These are phyloP conservation scores for Meles meles DNA, from an alignment of 2,113 vertebrate genomes.

Conservation along the genomic window DNA sequence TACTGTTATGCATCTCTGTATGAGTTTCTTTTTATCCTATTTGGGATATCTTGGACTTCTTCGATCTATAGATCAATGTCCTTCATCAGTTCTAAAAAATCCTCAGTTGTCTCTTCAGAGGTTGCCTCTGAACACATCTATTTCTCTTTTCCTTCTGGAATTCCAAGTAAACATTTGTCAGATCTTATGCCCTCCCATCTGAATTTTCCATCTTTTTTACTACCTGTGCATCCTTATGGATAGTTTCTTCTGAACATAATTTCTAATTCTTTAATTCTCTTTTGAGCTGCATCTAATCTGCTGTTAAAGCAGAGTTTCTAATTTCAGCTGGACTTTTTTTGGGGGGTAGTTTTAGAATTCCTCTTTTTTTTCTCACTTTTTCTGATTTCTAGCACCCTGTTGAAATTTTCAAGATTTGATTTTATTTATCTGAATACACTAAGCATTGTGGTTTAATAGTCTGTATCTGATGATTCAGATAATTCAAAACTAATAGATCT, in stretches of 20 bases:
- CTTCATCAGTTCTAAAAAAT: constrained; percentile 20
- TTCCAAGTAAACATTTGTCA: neutral
- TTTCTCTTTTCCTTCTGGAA: neutral
- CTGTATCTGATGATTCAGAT: constrained; percentile 4
- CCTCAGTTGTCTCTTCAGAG: neutral
- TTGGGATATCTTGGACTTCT: neutral
- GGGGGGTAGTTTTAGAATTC: constrained; percentile 1
- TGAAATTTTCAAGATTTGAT: constrained; percentile 8
- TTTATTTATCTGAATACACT: constrained; percentile 20
- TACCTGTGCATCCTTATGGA: neutral
- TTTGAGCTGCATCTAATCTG: neutral
- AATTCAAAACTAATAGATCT: constrained; percentile 8
- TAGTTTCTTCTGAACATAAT: neutral
- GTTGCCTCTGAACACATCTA: neutral
- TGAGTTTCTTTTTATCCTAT: neutral
- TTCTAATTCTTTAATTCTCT: constrained; percentile 5
- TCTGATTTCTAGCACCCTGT: neutral
- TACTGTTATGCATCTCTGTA: neutral
- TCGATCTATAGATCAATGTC: neutral
- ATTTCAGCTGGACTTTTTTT: neutral
- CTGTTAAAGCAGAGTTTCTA: neutral
- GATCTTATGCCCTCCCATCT: neutral
- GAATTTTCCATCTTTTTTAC: neutral
- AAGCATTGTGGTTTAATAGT: constrained; percentile 3
- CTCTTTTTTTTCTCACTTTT: neutral